Conservation (phyloP, 1,140 invertebrate species). For the Liolophura sinensis region DNA sequence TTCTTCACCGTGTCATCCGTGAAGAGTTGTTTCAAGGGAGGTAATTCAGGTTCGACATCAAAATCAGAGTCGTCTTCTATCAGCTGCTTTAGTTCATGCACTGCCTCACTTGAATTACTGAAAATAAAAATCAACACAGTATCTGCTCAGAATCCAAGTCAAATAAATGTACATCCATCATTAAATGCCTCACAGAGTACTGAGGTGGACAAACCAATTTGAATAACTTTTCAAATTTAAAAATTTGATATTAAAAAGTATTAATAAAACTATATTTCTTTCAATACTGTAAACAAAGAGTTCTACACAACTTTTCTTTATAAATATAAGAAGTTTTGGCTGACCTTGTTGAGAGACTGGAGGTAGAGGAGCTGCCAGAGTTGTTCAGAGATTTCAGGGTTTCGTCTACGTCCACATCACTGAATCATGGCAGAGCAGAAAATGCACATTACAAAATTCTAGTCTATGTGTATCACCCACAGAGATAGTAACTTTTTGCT, state of each 20-base stretch:
- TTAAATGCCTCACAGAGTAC: too few relatives aligned
- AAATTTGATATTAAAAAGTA: too few relatives aligned
- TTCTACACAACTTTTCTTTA: too few relatives aligned
- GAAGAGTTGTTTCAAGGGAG: constrained; percentile 74
- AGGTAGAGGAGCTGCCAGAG: constrained; percentile 58
- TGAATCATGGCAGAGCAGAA: constrained; percentile 12
- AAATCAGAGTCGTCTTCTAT: constrained; percentile 75
- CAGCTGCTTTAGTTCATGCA: constrained; percentile 49
- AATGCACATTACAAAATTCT: too few relatives aligned
- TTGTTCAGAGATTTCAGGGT: constrained; percentile 46
- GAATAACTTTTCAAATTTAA: too few relatives aligned
- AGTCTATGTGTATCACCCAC: too few relatives aligned
- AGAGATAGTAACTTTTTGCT: too few relatives aligned
- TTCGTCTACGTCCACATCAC: constrained; percentile 58
- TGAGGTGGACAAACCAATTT: too few relatives aligned
- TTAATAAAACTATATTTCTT: too few relatives aligned
- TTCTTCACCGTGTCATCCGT: constrained; percentile 75
- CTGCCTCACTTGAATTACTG: constrained; percentile 64
- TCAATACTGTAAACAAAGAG: too few relatives aligned
- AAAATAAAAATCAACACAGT: neutral
- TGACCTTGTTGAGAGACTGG: constrained; percentile 55
- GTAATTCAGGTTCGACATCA: constrained; percentile 75
- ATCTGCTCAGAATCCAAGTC: neutral
- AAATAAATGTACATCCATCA: too few relatives aligned
- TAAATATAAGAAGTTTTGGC: constrained; percentile 1